A percentile compares a stretch with the other conserved stretches of the same genome.
phyloP scores from a whole-genome alignment of 2,888 invertebrate species.

The Eupithecia vulgata region DNA sequence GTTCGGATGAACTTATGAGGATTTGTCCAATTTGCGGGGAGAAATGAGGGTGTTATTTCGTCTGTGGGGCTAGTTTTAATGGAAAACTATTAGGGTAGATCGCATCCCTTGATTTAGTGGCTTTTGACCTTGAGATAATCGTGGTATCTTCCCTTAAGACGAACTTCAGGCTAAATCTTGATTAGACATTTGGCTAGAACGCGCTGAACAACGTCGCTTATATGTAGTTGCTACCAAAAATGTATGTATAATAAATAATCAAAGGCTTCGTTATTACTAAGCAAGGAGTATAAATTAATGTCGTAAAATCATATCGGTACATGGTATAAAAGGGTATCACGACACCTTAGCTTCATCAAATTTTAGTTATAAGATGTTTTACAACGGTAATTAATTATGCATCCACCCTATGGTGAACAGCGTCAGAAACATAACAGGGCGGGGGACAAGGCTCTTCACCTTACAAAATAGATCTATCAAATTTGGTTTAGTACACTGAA shows the following conservation, averaged over 20 bases:
- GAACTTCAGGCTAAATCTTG: not conserved
- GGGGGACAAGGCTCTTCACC: not conserved
- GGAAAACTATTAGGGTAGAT: conserved; percentile 9
- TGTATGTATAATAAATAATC: not conserved
- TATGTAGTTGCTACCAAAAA: not conserved
- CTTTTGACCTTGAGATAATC: not conserved
- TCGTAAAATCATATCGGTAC: not conserved
- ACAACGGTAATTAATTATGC: not conserved
- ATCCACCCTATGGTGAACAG: not conserved
- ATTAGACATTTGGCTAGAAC: not conserved
- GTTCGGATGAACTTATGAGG: conserved; percentile 59
- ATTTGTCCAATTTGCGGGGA: conserved; percentile 52
- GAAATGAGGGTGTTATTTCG: conserved; percentile 38
- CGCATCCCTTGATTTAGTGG: not conserved
- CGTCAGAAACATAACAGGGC: not conserved
- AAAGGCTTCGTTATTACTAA: not conserved
- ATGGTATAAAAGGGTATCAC: not conserved
- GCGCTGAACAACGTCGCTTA: not conserved
- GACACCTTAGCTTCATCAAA: conserved; percentile 32
- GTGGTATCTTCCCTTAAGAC: not conserved
- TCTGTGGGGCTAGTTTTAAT: conserved; percentile 10
- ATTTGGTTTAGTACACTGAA: not conserved
- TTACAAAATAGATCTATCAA: not conserved
- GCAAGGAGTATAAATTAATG: not conserved
- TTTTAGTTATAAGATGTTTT: not conserved